These are phyloP conservation scores for Scatophagus argus DNA, from an alignment of 2,113 vertebrate genomes.

Conservation along the genomic window DNA sequence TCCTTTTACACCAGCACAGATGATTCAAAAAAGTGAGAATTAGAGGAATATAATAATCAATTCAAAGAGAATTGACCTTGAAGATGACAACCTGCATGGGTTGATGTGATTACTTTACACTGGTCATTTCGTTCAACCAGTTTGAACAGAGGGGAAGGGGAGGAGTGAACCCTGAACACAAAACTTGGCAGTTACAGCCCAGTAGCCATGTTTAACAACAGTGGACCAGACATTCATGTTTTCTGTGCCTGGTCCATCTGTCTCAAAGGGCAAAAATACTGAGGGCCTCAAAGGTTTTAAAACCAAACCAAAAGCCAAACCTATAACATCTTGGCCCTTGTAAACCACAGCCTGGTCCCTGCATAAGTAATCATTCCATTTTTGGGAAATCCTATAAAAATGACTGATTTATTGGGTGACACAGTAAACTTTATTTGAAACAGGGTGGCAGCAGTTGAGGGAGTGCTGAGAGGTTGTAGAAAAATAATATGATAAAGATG, in stretches of 20 bases:
- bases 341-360: slow-evolving; percentile 45
- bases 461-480: not conserved
- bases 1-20: not conserved
- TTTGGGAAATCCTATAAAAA: slow-evolving; percentile 55
- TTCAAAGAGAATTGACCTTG: not conserved
- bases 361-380: slow-evolving; percentile 56
- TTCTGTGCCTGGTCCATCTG: slow-evolving; percentile 20
- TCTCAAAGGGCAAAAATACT: slow-evolving; percentile 30
- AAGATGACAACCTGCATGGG: no score
- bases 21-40: not conserved
- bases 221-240: slow-evolving; percentile 7
- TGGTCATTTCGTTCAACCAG: not conserved
- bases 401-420: slow-evolving; percentile 46
- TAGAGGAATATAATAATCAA: not conserved
- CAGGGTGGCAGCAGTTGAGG: slow-evolving; percentile 3
- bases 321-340: slow-evolving; percentile 15
- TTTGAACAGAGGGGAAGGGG: not conserved
- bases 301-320: slow-evolving; percentile 52
- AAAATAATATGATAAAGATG: slow-evolving; percentile 7
- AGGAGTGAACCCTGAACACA: not conserved
- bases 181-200: not conserved
- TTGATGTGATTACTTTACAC: not conserved
- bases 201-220: not conserved
- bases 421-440: not conserved
- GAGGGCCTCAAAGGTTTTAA: slow-evolving; percentile 27